Evolutionary conservation across 2,888 invertebrate species (phyloP).

Genomic region (Danaus chrysippus): DNA sequence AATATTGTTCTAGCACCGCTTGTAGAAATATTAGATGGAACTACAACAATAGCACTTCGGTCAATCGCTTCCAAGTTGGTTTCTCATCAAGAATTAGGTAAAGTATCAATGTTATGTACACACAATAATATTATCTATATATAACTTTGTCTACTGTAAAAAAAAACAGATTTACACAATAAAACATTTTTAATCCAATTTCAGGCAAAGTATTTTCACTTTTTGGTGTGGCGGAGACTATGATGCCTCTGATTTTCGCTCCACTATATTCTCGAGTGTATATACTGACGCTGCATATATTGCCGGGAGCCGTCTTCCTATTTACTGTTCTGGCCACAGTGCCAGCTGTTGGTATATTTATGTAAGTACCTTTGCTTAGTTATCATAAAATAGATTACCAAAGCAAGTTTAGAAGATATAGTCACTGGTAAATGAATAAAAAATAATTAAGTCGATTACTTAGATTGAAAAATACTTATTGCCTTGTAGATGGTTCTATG

Average conservation of each 20-base stretch:
- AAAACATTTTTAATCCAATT: slow-evolving; percentile 19
- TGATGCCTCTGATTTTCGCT: slow-evolving; percentile 84
- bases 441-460: no score
- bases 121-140: slow-evolving; percentile 7
- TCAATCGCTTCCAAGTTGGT: slow-evolving; percentile 87
- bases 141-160: neutral
- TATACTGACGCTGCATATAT: slow-evolving; percentile 79
- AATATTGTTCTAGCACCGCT: slow-evolving; percentile 78
- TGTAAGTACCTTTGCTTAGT: slow-evolving; percentile 56
- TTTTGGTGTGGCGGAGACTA: slow-evolving; percentile 84
- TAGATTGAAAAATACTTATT: slow-evolving; percentile 5
- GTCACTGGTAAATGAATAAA: no score
- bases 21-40: slow-evolving; percentile 85
- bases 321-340: slow-evolving; percentile 82
- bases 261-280: slow-evolving; percentile 86
- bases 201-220: slow-evolving; percentile 85
- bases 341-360: slow-evolving; percentile 83
- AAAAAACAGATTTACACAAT: no score
- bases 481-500: slow-evolving; percentile 63
- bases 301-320: slow-evolving; percentile 85
- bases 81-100: slow-evolving; percentile 85
- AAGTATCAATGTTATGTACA: slow-evolving; percentile 28
- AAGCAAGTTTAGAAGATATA: no score
- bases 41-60: slow-evolving; percentile 84
- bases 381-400: neutral